phyloP scores from a whole-genome alignment of 2,888 invertebrate species.

The Volucella zonaria region DNA sequence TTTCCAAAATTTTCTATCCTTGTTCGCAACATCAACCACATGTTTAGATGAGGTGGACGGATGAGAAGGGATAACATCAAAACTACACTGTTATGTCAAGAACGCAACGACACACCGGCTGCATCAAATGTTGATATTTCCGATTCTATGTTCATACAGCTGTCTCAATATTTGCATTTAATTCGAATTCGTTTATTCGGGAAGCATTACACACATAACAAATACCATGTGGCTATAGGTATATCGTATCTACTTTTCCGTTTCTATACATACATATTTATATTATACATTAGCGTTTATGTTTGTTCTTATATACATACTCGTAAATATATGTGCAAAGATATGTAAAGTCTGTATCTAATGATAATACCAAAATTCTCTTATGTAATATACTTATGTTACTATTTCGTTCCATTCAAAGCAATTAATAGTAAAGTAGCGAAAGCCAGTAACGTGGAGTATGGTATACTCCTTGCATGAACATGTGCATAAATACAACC shows the following conservation, averaged over 20 bases:
- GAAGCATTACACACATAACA: constrained; percentile 1
- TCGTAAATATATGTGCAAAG: too few relatives aligned
- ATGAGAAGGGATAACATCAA: constrained; percentile 10
- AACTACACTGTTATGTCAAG: constrained; percentile 42
- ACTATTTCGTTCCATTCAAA: too few relatives aligned
- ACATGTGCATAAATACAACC: too few relatives aligned
- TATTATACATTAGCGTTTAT: not conserved
- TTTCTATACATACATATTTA: not conserved
- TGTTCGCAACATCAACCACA: too few relatives aligned
- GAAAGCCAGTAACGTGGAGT: too few relatives aligned
- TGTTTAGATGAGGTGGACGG: not conserved
- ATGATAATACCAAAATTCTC: too few relatives aligned
- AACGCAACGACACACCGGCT: constrained; percentile 38
- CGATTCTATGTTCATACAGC: constrained; percentile 58
- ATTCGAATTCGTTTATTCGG: constrained; percentile 61
- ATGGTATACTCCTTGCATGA: too few relatives aligned
- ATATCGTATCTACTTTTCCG: not conserved
- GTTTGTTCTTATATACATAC: not conserved
- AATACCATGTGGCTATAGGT: not conserved
- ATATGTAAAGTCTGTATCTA: too few relatives aligned
- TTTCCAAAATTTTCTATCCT: too few relatives aligned
- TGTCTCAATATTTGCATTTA: constrained; percentile 67
- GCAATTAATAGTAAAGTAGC: too few relatives aligned
- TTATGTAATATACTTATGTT: too few relatives aligned
- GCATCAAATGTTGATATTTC: constrained; percentile 56